phyloP scores from a whole-genome alignment of 2,113 vertebrate genomes.

The Gopherus flavomarginatus region DNA sequence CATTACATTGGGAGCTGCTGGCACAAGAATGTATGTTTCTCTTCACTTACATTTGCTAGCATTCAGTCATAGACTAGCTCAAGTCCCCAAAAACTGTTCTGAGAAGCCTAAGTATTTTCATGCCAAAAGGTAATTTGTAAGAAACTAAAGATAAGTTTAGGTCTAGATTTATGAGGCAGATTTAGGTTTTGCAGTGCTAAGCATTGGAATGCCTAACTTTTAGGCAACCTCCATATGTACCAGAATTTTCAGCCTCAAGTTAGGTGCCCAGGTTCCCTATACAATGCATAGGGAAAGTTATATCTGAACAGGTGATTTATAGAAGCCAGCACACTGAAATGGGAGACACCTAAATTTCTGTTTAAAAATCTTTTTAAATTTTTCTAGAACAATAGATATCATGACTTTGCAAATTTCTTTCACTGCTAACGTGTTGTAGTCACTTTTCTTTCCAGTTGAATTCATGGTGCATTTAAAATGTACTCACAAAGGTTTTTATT shows the following conservation, averaged over 20 bases:
- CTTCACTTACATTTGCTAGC: no score
- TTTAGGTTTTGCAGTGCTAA: no score
- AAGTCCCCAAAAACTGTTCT: no score
- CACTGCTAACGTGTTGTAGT: neutral
- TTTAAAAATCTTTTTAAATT: neutral
- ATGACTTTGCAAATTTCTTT: neutral
- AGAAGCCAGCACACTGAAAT: neutral
- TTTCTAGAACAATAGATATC: neutral
- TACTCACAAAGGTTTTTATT: neutral
- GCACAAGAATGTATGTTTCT: no score
- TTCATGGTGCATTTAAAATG: neutral
- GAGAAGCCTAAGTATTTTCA: no score
- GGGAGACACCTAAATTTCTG: neutral
- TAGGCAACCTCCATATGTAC: neutral
- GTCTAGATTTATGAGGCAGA: no score
- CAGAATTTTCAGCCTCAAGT: neutral
- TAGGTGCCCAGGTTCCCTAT: neutral
- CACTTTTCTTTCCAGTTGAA: neutral
- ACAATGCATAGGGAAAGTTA: neutral
- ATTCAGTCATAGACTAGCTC: no score
- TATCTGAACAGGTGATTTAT: neutral
- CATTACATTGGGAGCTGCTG: no score
- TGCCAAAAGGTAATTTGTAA: no score
- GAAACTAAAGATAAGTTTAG: no score
- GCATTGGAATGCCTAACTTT: neutral